phyloP scores from a whole-genome alignment of 1,140 invertebrate species.

The Drosophila oshimai region DNA sequence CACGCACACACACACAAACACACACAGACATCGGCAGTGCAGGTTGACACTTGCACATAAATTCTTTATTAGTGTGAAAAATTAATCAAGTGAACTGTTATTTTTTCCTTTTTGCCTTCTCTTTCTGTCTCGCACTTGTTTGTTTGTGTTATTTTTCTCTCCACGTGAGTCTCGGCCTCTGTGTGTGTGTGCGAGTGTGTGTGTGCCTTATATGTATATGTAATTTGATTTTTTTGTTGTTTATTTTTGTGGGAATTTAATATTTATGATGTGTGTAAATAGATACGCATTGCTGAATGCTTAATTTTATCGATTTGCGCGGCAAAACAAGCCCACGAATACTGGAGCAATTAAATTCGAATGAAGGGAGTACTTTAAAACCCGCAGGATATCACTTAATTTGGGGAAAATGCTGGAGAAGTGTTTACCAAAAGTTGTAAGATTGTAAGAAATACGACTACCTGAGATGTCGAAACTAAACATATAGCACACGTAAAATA shows the following conservation, averaged over 20 bases:
- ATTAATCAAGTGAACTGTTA: conserved; percentile 73
- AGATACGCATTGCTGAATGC: conserved; percentile 76
- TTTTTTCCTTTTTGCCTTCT: conserved; percentile 4
- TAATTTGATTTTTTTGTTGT: conserved; percentile 40
- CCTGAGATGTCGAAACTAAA: no score
- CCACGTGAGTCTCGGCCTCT: not conserved
- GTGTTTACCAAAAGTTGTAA: no score
- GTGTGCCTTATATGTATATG: conserved; percentile 12
- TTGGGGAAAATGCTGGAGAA: not conserved
- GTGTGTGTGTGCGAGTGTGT: conserved; percentile 4
- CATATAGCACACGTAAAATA: no score
- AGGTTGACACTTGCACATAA: conserved; percentile 77
- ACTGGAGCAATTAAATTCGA: conserved; percentile 11
- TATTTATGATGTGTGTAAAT: conserved; percentile 78
- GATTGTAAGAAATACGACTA: no score
- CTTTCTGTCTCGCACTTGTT: conserved; percentile 15
- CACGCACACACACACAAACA: not conserved
- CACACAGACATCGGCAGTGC: conserved; percentile 46
- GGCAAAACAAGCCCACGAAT: conserved; percentile 27
- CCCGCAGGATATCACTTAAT: not conserved
- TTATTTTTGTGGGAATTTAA: conserved; percentile 64
- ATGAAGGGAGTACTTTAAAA: conserved; percentile 7
- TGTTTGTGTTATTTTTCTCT: conserved; percentile 27
- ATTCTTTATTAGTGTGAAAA: conserved; percentile 80
- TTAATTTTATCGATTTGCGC: conserved; percentile 69